Percentiles rank a stretch among this genome's conserved stretches.
Conservation (phyloP, 2,888 invertebrate genomes). For the Stenichneumon culpator region DNA sequence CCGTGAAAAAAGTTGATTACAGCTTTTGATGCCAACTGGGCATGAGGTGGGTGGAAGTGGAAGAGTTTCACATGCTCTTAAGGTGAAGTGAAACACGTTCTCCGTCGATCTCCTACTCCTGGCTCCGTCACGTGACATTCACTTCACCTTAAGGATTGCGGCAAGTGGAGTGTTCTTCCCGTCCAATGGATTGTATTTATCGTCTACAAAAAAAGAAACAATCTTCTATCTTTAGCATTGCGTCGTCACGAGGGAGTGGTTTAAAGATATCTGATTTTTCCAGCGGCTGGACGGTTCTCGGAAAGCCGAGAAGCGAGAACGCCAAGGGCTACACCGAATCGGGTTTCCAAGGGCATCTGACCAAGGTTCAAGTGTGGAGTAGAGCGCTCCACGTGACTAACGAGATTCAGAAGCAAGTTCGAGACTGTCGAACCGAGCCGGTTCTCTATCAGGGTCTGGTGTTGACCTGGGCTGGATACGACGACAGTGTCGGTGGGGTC, state of each 20-base stretch:
- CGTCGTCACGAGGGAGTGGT: not conserved
- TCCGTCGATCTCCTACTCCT: too few species aligned
- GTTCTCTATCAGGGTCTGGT: conserved; percentile 94
- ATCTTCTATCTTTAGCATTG: not conserved
- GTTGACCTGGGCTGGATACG: conserved; percentile 97
- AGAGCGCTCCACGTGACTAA: conserved; percentile 95
- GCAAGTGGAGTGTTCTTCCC: not conserved
- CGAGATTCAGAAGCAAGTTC: conserved; percentile 97
- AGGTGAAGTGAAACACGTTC: too few species aligned
- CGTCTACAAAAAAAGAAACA: not conserved
- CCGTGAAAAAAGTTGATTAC: too few species aligned
- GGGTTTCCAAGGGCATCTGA: conserved; percentile 98
- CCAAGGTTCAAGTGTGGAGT: conserved; percentile 97
- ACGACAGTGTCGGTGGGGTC: conserved; percentile 94
- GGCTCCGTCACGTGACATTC: too few species aligned
- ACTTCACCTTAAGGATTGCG: too few species aligned
- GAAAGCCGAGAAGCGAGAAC: conserved; percentile 90
- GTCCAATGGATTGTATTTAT: not conserved
- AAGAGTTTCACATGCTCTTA: too few species aligned
- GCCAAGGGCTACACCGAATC: conserved; percentile 94
- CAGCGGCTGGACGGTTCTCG: conserved; percentile 96
- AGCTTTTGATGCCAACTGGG: too few species aligned
- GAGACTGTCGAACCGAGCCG: conserved; percentile 96
- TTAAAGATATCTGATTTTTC: conserved; percentile 38
- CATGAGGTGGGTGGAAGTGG: too few species aligned